Percentiles rank a stretch among this genome's conserved stretches.
These are phyloP conservation scores for Rhadina sibilatrix DNA, from an alignment of 2,113 vertebrate genomes.

Conservation along the genomic window DNA sequence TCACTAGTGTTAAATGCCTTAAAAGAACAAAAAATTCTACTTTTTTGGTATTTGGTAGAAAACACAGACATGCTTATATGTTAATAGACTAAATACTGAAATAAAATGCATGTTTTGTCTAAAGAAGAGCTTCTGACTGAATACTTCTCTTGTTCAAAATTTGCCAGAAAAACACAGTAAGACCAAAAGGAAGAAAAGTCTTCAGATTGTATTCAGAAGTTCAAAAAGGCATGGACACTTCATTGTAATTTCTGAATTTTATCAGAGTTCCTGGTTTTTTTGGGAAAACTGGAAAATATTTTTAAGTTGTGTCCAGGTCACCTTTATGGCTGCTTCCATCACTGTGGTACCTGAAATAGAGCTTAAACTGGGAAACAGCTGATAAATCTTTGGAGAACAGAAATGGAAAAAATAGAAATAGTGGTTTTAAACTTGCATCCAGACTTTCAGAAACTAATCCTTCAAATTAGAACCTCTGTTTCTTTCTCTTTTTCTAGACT, in stretches of 20 bases:
- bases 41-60: not conserved
- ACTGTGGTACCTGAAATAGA: not conserved
- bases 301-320: not conserved
- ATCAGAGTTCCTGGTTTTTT: not conserved
- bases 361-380: not conserved
- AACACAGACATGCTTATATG: not conserved
- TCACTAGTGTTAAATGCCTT: accelerated
- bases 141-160: not conserved
- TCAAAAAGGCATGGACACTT: not conserved
- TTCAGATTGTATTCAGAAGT: not conserved
- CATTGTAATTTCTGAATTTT: not conserved
- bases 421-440: not conserved
- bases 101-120: not conserved
- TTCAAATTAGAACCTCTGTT: not conserved
- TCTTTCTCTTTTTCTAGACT: not conserved
- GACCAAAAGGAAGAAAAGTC: not conserved
- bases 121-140: not conserved
- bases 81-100: not conserved
- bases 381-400: not conserved
- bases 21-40: not conserved
- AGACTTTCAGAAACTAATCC: not conserved
- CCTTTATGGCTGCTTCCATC: not conserved
- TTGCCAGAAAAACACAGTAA: not conserved
- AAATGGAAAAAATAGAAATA: not conserved
- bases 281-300: not conserved